phyloP scores from a whole-genome alignment of 2,888 invertebrate genomes.

The Pristionchus entomophagus region DNA sequence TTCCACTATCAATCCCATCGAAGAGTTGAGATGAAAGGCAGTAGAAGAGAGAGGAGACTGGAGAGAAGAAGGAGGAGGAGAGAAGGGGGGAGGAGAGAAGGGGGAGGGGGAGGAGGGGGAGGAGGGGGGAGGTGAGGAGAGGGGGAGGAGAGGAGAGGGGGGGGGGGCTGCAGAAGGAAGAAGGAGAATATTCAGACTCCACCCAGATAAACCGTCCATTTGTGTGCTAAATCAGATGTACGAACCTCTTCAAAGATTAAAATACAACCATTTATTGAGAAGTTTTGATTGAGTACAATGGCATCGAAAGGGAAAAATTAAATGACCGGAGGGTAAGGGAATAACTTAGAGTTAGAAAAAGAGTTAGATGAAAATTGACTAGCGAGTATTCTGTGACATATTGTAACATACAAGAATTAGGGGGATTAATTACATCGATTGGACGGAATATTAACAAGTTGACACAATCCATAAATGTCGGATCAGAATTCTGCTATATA shows the following conservation, averaged over 20 bases:
- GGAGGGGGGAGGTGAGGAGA: neutral
- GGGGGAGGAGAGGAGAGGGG: neutral
- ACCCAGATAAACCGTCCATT: neutral
- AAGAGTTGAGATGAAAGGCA: constrained; percentile 8
- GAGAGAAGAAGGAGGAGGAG: neutral
- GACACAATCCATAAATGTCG: neutral
- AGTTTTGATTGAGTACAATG: constrained; percentile 1
- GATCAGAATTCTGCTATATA: constrained; percentile 44
- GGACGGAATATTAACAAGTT: neutral
- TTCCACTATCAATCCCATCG: neutral
- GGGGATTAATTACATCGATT: neutral
- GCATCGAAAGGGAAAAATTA: neutral
- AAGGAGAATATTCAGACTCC: constrained; percentile 25
- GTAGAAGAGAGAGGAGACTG: neutral
- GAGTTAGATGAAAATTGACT: neutral
- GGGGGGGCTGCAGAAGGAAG: constrained; percentile 4
- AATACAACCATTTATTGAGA: neutral
- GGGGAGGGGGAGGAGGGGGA: neutral
- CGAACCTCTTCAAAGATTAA: neutral
- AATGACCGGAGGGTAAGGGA: neutral
- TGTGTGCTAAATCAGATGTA: no score
- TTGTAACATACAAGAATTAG: neutral
- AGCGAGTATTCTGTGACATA: constrained; percentile 7
- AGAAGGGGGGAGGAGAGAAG: neutral
- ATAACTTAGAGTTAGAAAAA: neutral